Evolutionary conservation across 2,888 invertebrate species (phyloP).

Genomic region (Epistrophe eligans): DNA sequence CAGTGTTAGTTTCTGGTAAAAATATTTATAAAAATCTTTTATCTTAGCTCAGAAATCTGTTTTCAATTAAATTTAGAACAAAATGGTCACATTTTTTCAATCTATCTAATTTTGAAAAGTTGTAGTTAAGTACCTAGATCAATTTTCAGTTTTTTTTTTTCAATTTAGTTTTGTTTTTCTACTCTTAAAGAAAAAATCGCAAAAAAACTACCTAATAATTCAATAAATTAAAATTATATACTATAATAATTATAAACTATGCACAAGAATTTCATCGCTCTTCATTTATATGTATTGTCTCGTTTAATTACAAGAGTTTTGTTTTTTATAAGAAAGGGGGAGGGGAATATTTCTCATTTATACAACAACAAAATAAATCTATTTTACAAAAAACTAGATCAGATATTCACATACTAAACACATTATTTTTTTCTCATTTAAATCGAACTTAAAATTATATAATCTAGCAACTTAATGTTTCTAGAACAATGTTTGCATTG

Average conservation of each 20-base stretch:
- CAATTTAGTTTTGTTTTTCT: conserved; percentile 30
- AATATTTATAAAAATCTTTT: conserved; percentile 57
- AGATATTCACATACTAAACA: conserved; percentile 70
- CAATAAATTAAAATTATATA: conserved; percentile 72
- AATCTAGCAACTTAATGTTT: conserved; percentile 52
- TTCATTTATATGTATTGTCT: conserved; percentile 50
- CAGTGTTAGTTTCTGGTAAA: conserved; percentile 67
- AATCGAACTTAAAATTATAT: conserved; percentile 50
- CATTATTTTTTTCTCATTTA: conserved; percentile 43
- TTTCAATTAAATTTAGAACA: conserved; percentile 53
- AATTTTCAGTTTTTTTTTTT: conserved; percentile 37
- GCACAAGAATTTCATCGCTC: conserved; percentile 65
- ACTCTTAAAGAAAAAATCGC: conserved; percentile 32
- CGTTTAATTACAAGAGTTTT: conserved; percentile 51
- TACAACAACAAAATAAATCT: conserved; percentile 60
- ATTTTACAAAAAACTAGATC: conserved; percentile 64
- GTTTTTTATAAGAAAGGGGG: not conserved
- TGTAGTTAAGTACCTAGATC: conserved; percentile 71
- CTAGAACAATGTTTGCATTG: conserved; percentile 70
- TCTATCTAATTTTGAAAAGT: conserved; percentile 42
- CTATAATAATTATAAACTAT: conserved; percentile 58
- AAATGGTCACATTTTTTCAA: conserved; percentile 15
- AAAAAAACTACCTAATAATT: conserved; percentile 58
- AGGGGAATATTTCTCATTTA: conserved; percentile 55
- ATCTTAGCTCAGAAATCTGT: conserved; percentile 30